These are phyloP conservation scores for Petroica traversi DNA, from an alignment of 2,113 vertebrate species.

Conservation along the genomic window DNA sequence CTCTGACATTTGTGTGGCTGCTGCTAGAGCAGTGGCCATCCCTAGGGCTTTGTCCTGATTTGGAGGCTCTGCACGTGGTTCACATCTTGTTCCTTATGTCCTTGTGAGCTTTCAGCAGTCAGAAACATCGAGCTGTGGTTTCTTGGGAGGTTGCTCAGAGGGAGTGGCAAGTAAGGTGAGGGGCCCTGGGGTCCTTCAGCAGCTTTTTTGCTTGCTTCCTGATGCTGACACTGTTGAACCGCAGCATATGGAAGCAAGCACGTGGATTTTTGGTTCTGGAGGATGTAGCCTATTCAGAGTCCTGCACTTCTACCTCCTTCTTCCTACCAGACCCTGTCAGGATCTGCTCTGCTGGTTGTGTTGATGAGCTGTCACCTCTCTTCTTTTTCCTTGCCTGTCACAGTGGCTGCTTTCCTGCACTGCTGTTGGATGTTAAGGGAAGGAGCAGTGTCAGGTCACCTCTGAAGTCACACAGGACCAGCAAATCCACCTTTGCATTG, in stretches of 20 bases:
- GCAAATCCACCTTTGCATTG: not conserved
- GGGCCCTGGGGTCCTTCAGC: not conserved
- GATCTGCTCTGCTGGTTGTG: not conserved
- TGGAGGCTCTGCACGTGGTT: not conserved
- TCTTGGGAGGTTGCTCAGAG: not conserved
- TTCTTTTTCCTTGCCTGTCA: not conserved
- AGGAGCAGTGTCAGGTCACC: not conserved
- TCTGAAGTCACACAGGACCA: not conserved
- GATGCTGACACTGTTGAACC: not conserved
- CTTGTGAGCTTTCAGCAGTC: not conserved
- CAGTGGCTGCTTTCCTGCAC: not conserved
- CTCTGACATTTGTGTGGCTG: not conserved
- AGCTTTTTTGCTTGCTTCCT: not conserved
- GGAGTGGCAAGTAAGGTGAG: not conserved
- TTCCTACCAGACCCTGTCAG: not conserved
- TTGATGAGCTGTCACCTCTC: not conserved
- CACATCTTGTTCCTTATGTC: accelerated
- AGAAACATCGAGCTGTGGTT: accelerated
- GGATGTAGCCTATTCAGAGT: not conserved
- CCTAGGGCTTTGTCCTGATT: not conserved
- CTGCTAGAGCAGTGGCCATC: not conserved
- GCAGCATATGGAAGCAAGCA: not conserved
- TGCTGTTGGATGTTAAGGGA: not conserved
- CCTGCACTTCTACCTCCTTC: not conserved
- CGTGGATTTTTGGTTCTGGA: not conserved